Evolutionary conservation across 2,113 vertebrate genomes (phyloP).

Genomic region (Notarius lentiginosus): DNA sequence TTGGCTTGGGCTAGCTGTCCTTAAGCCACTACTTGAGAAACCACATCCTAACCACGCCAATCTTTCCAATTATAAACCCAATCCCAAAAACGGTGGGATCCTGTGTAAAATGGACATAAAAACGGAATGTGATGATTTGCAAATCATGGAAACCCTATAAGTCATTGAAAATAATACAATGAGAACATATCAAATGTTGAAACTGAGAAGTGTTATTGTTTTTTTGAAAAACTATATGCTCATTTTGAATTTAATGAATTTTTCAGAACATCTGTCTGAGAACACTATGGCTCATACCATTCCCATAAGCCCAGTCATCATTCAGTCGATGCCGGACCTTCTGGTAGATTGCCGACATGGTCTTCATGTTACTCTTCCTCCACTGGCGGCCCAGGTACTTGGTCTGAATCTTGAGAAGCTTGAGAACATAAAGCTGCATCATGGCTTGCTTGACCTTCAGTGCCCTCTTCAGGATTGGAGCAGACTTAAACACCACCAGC

Average conservation of each 20-base stretch:
- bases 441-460: slow-evolving; percentile 97
- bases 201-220: no score
- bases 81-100: no score
- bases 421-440: slow-evolving; percentile 94
- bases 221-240: no score
- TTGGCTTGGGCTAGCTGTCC: background rate
- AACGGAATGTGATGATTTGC: no score
- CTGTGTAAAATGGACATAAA: no score
- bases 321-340: slow-evolving; percentile 87
- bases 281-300: slow-evolving; percentile 68
- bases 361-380: slow-evolving; percentile 89
- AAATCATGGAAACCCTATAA: no score
- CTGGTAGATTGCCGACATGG: slow-evolving; percentile 90
- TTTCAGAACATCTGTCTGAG: background rate
- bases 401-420: slow-evolving; percentile 85
- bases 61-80: background rate
- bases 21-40: background rate
- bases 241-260: no score
- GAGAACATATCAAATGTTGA: no score
- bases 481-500: slow-evolving; percentile 97
- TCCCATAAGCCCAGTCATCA: slow-evolving; percentile 88
- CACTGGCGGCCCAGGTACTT: slow-evolving; percentile 83
- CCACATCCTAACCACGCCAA: background rate
- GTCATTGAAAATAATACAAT: no score
- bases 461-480: slow-evolving; percentile 92